Conservation (phyloP, 1,140 invertebrate genomes). For the Tachypleus tridentatus region DNA sequence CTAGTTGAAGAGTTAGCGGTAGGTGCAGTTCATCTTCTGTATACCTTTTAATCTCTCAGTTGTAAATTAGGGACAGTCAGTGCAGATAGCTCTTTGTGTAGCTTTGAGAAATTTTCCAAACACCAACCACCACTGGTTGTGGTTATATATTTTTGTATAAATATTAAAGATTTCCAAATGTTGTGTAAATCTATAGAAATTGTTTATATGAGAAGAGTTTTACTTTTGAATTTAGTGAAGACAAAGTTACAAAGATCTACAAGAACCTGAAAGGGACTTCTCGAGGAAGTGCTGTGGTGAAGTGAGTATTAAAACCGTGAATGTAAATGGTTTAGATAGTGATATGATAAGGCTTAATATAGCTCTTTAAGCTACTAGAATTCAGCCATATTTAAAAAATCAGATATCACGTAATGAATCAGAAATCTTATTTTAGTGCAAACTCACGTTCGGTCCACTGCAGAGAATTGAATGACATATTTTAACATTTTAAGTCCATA, state of each 20-base stretch:
- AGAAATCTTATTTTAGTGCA: neutral
- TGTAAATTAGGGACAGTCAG: no score
- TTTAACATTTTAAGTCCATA: no score
- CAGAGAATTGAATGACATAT: neutral
- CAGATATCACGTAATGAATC: neutral
- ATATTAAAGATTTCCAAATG: neutral
- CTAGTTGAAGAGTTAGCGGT: no score
- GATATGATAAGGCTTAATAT: no score
- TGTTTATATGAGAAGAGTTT: neutral
- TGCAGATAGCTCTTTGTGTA: no score
- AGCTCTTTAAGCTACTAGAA: no score
- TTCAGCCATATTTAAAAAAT: no score
- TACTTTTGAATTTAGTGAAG: constrained; percentile 36
- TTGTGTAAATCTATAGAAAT: neutral
- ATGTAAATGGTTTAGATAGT: neutral
- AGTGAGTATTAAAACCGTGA: constrained; percentile 33
- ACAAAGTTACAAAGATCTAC: constrained; percentile 38
- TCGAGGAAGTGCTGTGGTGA: constrained; percentile 40
- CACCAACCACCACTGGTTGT: no score
- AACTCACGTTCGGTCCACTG: neutral
- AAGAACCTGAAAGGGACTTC: constrained; percentile 35
- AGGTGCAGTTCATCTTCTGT: no score
- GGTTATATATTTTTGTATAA: neutral
- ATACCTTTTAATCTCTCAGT: no score
- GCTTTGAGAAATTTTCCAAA: no score